A percentile compares a stretch with the other conserved stretches of the same genome.
phyloP scores from a whole-genome alignment of 2,888 invertebrate species.

The Chironomus tentans region DNA sequence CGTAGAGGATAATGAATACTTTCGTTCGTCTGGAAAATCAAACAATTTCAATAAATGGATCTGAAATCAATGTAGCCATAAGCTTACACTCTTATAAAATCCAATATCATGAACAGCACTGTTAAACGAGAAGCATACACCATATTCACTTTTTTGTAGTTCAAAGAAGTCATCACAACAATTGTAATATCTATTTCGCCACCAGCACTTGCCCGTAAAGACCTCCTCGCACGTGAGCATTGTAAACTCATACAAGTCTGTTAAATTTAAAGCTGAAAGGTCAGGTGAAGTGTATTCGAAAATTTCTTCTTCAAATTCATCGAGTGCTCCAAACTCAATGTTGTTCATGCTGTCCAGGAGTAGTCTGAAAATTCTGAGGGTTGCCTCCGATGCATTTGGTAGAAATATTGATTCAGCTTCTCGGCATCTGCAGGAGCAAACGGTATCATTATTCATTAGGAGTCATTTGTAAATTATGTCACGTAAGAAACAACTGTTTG shows the following conservation, averaged over 20 bases:
- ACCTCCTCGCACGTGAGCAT: slow-evolving; percentile 36
- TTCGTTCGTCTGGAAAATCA: slow-evolving; percentile 16
- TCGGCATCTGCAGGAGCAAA: background rate
- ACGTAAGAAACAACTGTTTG: too few species aligned
- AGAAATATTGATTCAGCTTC: slow-evolving; percentile 32
- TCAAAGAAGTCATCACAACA: slow-evolving; percentile 43
- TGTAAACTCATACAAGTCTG: slow-evolving; percentile 29
- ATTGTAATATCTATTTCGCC: slow-evolving; percentile 38
- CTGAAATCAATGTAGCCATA: slow-evolving; percentile 30
- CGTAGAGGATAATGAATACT: slow-evolving; percentile 29
- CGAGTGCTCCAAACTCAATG: slow-evolving; percentile 37
- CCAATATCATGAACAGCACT: slow-evolving; percentile 37
- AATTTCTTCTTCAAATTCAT: slow-evolving; percentile 33
- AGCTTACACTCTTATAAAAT: slow-evolving; percentile 28
- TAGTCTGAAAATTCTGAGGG: slow-evolving; percentile 31
- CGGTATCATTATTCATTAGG: too few species aligned
- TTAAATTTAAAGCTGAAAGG: slow-evolving; percentile 35
- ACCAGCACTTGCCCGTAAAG: slow-evolving; percentile 38
- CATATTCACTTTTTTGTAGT: slow-evolving; percentile 42
- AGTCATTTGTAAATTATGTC: too few species aligned
- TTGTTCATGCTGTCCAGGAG: slow-evolving; percentile 34
- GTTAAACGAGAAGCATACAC: slow-evolving; percentile 44
- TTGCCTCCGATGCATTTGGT: slow-evolving; percentile 31
- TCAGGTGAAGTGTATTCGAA: slow-evolving; percentile 30
- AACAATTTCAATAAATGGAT: slow-evolving; percentile 30